Conservation (phyloP, 2,797 vertebrate species). For the Apodemus agrarius region DNA sequence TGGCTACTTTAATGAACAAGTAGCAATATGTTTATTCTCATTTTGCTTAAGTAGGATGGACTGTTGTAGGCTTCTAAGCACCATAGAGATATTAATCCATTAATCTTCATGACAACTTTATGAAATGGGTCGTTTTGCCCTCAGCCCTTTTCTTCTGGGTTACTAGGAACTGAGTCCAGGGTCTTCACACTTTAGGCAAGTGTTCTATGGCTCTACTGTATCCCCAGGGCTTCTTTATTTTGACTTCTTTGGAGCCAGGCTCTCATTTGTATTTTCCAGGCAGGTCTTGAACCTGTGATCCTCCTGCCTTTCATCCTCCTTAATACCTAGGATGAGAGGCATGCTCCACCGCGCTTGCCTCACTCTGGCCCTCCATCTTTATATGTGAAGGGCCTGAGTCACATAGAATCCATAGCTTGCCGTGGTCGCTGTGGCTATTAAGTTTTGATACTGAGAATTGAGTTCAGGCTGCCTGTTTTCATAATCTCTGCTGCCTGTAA, state of each 20-base stretch:
- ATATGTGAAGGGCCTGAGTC: slow-evolving; percentile 43
- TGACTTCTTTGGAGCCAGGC: neutral
- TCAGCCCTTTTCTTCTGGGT: neutral
- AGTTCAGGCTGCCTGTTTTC: slow-evolving; percentile 17
- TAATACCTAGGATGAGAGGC: neutral
- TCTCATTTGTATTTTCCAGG: neutral
- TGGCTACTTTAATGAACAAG: slow-evolving; percentile 41
- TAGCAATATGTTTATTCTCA: slow-evolving; percentile 30
- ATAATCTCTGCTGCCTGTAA: neutral
- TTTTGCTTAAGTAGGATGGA: slow-evolving; percentile 35
- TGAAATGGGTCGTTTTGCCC: slow-evolving; percentile 3
- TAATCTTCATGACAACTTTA: slow-evolving; percentile 9
- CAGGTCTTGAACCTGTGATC: neutral
- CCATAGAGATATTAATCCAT: slow-evolving; percentile 45
- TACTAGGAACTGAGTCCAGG: neutral
- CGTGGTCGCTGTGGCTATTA: neutral
- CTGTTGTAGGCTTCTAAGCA: slow-evolving; percentile 29
- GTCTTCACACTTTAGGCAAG: neutral
- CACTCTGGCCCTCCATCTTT: neutral
- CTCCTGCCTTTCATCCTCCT: neutral
- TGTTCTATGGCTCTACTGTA: neutral
- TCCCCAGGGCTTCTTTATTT: neutral
- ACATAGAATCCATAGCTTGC: neutral
- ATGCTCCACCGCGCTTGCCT: neutral
- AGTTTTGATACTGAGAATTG: slow-evolving; percentile 13